Conservation (phyloP, 1,140 invertebrate genomes). For the Triops cancriformis region DNA sequence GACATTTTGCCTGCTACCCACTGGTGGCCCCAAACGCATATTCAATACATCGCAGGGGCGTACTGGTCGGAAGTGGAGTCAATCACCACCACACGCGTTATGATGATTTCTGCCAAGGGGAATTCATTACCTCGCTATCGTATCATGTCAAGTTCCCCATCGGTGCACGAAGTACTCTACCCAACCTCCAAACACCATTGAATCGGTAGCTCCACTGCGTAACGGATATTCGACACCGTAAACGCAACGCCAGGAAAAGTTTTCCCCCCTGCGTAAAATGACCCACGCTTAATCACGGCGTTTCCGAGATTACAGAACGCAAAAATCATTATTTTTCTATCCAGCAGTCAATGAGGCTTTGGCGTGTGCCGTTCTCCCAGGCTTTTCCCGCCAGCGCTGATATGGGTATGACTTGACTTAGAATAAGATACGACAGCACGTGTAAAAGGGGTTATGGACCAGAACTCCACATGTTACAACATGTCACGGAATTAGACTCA, state of each 20-base stretch:
- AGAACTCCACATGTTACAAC: no score
- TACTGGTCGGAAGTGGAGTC: background rate
- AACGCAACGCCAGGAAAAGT: no score
- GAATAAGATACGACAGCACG: no score
- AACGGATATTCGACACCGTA: no score
- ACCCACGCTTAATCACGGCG: background rate
- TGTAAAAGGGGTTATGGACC: no score
- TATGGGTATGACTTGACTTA: no score
- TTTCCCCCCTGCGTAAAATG: no score
- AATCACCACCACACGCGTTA: background rate
- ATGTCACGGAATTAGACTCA: no score
- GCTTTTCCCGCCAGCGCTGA: background rate
- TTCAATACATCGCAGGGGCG: background rate
- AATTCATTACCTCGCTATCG: background rate
- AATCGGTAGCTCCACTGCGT: background rate
- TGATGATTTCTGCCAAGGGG: background rate
- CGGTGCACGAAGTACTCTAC: background rate
- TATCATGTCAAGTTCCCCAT: background rate
- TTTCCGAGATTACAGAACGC: background rate
- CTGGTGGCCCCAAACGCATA: background rate
- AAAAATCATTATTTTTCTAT: background rate
- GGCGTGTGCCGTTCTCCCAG: background rate
- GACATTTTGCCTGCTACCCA: background rate
- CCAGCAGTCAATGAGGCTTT: background rate
- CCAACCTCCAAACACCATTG: background rate